Evolutionary conservation across 2,797 vertebrate species (phyloP).

Genomic region (Parambassis ranga): DNA sequence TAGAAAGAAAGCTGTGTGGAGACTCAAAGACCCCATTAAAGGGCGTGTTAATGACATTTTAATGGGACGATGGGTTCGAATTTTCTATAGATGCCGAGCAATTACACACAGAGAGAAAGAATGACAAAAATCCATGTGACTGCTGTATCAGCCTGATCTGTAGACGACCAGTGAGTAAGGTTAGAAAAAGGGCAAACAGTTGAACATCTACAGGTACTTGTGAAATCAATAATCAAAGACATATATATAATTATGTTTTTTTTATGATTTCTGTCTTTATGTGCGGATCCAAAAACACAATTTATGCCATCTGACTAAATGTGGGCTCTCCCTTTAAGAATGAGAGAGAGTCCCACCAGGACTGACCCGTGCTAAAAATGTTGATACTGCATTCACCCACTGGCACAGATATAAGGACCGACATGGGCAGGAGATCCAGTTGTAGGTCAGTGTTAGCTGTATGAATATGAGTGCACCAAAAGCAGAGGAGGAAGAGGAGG

Average conservation of each 20-base stretch:
- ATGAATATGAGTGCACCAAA: constrained; percentile 25
- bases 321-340: not conserved
- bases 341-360: constrained; percentile 15
- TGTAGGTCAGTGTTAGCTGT: constrained; percentile 13
- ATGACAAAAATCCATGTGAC: too few relatives aligned
- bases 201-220: too few relatives aligned
- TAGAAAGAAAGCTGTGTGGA: not conserved
- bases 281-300: too few relatives aligned
- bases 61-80: too few relatives aligned
- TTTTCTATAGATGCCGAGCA: not conserved
- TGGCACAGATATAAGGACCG: constrained; percentile 24
- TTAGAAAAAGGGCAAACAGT: too few relatives aligned
- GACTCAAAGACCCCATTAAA: too few relatives aligned
- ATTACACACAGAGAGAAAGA: not conserved
- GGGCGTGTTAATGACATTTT: not conserved
- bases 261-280: too few relatives aligned
- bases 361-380: constrained; percentile 20
- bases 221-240: too few relatives aligned
- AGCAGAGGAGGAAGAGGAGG: not conserved
- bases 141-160: too few relatives aligned
- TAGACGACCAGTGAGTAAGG: too few relatives aligned
- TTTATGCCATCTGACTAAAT: too few relatives aligned
- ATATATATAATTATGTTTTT: too few relatives aligned
- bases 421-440: not conserved
- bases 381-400: not conserved